Base-by-base conservation (phyloP, 2,888 invertebrate species). In the Chironomus riparius region DNA sequence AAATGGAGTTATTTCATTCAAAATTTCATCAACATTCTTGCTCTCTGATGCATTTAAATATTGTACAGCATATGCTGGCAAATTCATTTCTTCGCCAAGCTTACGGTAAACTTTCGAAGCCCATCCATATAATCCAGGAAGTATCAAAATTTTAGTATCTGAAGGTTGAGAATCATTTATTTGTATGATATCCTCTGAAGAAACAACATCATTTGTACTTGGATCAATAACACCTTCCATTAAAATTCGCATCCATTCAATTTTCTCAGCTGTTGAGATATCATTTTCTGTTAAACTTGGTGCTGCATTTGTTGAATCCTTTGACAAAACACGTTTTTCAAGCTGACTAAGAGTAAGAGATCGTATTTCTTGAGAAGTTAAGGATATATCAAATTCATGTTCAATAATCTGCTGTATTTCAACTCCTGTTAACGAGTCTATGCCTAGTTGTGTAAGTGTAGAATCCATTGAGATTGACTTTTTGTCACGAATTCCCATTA, bases 1-100 rank as follows among this genome's bases (percentile, higher is more conserved):
- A 21, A 47, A 82, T 95, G 94, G 81, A 94, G 94, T 13, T 94
- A 94, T 72, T 88, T 91, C 72, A 85, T 3, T 18, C 4, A 56
- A 6, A 56, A 56, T 38, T 24, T 68, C 13, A 68, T 68, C 24
- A 5, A 68, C 12, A 24, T 68, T 13, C 3, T 4, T 68, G 38
- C 15, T 13, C 0, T 50, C 24, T 21, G 50, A 4, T 4, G 47
- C 12, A 18, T 70, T 56, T 2, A 50, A 6, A 4, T 50, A 50
- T 6, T 70, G 70, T 0, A 70, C 2, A 24, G 22, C 50, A 24
- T 70, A 50, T 7, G 22, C 21, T 4, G 38, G 47, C 0, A 10
- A 70, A 7, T 70, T 22, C n/a, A 70, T 22, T 24, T 56, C 18
- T n/a, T 70, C 2, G 0, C 50, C 70, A 38, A 70, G 10, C 0